These are phyloP conservation scores for Achlya flavicornis DNA, from an alignment of 2,888 invertebrate species.

Conservation along the genomic window DNA sequence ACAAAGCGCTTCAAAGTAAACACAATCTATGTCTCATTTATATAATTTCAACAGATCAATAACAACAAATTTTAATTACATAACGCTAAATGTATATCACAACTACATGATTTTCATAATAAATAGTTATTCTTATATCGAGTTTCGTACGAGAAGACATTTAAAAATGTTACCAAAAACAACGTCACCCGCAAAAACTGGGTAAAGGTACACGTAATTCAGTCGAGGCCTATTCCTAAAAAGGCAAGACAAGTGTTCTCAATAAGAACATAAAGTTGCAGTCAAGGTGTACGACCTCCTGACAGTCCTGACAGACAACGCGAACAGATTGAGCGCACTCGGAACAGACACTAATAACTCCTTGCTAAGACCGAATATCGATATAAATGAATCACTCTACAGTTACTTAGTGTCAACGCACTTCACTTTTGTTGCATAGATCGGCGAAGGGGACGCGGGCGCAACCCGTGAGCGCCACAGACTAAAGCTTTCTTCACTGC, in stretches of 20 bases:
- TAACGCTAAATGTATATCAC: constrained; percentile 84
- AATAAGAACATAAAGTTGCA: constrained; percentile 67
- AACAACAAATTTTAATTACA: constrained; percentile 26
- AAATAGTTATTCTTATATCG: constrained; percentile 87
- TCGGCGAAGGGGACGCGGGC: constrained; percentile 52
- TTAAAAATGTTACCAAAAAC: constrained; percentile 46
- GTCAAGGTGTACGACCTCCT: constrained; percentile 76
- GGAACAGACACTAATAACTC: constrained; percentile 68
- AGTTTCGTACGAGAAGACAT: constrained; percentile 87
- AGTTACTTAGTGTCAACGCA: constrained; percentile 79
- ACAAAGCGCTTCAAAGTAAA: neutral
- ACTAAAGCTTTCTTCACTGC: constrained; percentile 69
- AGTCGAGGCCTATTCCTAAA: constrained; percentile 72
- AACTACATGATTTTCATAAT: constrained; percentile 86
- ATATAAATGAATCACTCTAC: constrained; percentile 76
- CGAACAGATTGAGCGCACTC: constrained; percentile 65
- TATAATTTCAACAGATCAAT: constrained; percentile 13
- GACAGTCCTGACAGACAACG: constrained; percentile 47
- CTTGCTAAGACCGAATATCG: constrained; percentile 59
- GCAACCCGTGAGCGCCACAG: constrained; percentile 64
- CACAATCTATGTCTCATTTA: constrained; percentile 1
- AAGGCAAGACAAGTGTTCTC: constrained; percentile 74
- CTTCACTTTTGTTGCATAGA: constrained; percentile 72
- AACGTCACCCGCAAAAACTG: constrained; percentile 69
- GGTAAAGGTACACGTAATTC: constrained; percentile 72